Conservation (phyloP, 2,888 invertebrate genomes). For the Lymantria dispar region DNA sequence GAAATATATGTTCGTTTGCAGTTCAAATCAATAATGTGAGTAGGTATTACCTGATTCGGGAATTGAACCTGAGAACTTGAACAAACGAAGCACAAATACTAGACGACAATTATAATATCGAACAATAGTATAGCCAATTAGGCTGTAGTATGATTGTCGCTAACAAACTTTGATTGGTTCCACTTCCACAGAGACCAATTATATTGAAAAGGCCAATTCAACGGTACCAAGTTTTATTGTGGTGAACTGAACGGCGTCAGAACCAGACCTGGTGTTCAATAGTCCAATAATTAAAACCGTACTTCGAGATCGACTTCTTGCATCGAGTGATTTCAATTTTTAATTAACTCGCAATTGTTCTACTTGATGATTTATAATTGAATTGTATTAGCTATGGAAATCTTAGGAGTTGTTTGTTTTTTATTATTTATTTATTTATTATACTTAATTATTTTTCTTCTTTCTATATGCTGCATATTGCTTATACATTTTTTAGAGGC, state of each 20-base stretch:
- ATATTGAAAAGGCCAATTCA: conserved; percentile 72
- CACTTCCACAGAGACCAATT: conserved; percentile 68
- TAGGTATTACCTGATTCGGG: no score
- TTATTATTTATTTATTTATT: not conserved
- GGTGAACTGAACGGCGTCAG: conserved; percentile 60
- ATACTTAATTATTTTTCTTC: not conserved
- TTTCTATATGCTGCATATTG: no score
- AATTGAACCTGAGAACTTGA: no score
- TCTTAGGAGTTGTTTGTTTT: conserved; percentile 4
- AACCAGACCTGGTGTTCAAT: conserved; percentile 63
- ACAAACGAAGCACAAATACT: not conserved
- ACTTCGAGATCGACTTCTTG: conserved; percentile 55
- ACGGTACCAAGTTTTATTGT: conserved; percentile 71
- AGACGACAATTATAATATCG: not conserved
- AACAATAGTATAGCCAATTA: conserved; percentile 57
- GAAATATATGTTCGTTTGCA: no score
- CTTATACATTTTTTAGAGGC: no score
- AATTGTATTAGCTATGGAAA: conserved; percentile 18
- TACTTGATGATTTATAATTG: conserved; percentile 38
- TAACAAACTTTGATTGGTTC: conserved; percentile 73
- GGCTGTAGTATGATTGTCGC: conserved; percentile 59
- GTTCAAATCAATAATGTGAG: no score
- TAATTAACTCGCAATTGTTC: conserved; percentile 67
- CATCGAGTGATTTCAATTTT: conserved; percentile 58
- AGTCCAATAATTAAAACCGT: conserved; percentile 76